Evolutionary conservation across 2,888 invertebrate genomes (phyloP), one percentile per base, ranked within the genome.

Genomic region (Hoplodrina blanda): DNA sequence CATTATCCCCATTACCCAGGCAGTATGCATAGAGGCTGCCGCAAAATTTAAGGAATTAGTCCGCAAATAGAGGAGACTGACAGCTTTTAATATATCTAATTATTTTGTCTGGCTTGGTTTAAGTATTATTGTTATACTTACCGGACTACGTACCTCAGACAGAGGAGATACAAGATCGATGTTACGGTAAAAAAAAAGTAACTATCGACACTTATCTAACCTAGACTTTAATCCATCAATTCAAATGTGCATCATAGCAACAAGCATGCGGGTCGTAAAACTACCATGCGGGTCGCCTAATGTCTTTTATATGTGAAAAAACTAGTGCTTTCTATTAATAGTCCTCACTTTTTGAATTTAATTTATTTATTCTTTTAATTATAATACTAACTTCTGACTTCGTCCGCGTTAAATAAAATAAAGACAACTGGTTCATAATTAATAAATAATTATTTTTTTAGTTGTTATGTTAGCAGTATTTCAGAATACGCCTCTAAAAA

Each of bases 1-100:
- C 77, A 62, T 76, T 64, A 55, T 7, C 7, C 7, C 49, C 46
- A 64, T 81, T 81, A 76, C 41, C 33, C 56, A 46, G 56, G 20
- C 37, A 44, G 41, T 64, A 62, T 70, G 67, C 81, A 80, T 52
- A 49, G 57, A 44, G 50, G 52, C 17, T 19, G 49, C n/a, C 57
- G 41, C 33, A 30, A 75, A 67, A 67, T 80, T 75, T 66, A 44
- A 70, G 63, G 46, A 68, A 62, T 64, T 53, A 56, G 33, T 41
- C 25, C 10, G 57, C 71, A 76, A 76, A 78, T 76, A 81, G 13
- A 25, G 25, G 2, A 13, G 5, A 13, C 41, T 59, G 67, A 67
- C 54, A 59, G 61, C 25, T 67, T 57, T 64, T 62, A 64, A 53
- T 4, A n/a, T n/a, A 7, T 5, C 4, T 5, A 13, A 41, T 41